Conservation (phyloP, 1,140 invertebrate genomes). For the Lordiphosa collinella region DNA sequence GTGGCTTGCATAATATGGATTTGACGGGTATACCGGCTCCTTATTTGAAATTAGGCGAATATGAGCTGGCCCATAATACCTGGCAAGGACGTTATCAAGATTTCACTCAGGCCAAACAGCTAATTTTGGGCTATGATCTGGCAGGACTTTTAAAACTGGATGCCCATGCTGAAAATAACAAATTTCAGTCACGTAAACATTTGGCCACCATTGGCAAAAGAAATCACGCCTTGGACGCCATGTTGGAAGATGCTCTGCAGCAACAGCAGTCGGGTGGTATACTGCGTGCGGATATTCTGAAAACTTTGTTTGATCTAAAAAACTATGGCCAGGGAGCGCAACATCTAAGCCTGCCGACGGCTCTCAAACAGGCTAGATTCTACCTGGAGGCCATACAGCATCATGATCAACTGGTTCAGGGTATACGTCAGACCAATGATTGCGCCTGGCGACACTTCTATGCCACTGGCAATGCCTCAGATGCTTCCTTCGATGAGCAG, state of each 20-base stretch:
- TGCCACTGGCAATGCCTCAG: constrained; percentile 66
- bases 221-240: constrained; percentile 30
- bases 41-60: constrained; percentile 82
- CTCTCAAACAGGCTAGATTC: constrained; percentile 65
- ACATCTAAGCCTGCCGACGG: constrained; percentile 66
- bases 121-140: constrained; percentile 56
- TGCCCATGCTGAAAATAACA: constrained; percentile 66
- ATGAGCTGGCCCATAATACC: constrained; percentile 66
- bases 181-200: constrained; percentile 64
- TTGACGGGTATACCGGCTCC: constrained; percentile 87
- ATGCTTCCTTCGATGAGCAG: constrained; percentile 72
- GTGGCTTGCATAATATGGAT: constrained; percentile 81
- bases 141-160: constrained; percentile 56
- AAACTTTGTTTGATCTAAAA: constrained; percentile 50
- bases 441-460: constrained; percentile 71
- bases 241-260: constrained; percentile 40
- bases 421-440: constrained; percentile 50
- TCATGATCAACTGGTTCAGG: constrained; percentile 50
- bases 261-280: constrained; percentile 34
- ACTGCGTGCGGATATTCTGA: constrained; percentile 36
- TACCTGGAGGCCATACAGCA: constrained; percentile 65
- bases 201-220: constrained; percentile 53
- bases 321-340: constrained; percentile 66
- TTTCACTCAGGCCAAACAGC: constrained; percentile 64
- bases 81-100: constrained; percentile 77